Base-by-base conservation (phyloP, 1,140 invertebrate species). In the Chymomyza costata region DNA sequence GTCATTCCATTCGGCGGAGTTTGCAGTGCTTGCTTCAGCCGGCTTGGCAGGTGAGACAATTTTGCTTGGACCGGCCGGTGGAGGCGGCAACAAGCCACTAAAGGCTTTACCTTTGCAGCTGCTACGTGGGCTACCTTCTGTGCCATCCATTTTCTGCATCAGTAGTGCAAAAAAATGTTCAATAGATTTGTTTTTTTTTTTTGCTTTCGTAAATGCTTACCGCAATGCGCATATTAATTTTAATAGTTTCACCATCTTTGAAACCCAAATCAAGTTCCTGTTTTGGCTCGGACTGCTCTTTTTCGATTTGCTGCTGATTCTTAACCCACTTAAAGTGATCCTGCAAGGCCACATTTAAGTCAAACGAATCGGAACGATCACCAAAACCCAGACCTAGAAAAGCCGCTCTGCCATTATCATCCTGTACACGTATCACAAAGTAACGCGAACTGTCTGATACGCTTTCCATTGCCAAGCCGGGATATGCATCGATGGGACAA, bases 381-480 rank as follows among this genome's bases (percentile, higher is more conserved):
- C 94, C 92, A 88, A 99, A 99, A 34, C 98, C 98, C 46, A 99
- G 89, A 6, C 98, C 98, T 85, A 99, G 95, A 70, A 97, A 99
- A n/a, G 97, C 97, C 67, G 91, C 92, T 69, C 96, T 89, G 10
- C 94, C 96, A 89, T 93, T 94, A 82, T 98, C 97, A 89, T 98
- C 95, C 87, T 96, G 93, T 69, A 99, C 94, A 84, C 93, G 90
- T 19, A 99, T 86, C 18, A 99, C 98, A 91, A 99, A 99, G 87
- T 99, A 99, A 70, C 98, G 89, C 40, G 97, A 99, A 50, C 98
- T 99, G 88, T 99, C 98, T 30, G 92, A 95, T 0, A 99, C 98
- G 39, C 96, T 85, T 87, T 99, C 98, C 14, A 99, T 91, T 15
- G 97, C 96, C 46, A 95, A 88, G 47, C 97, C 94, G 40, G 97